Evolutionary conservation across 2,797 vertebrate species (phyloP), one percentile per base, ranked within the genome.

Genomic region (Takifugu rubripes): DNA sequence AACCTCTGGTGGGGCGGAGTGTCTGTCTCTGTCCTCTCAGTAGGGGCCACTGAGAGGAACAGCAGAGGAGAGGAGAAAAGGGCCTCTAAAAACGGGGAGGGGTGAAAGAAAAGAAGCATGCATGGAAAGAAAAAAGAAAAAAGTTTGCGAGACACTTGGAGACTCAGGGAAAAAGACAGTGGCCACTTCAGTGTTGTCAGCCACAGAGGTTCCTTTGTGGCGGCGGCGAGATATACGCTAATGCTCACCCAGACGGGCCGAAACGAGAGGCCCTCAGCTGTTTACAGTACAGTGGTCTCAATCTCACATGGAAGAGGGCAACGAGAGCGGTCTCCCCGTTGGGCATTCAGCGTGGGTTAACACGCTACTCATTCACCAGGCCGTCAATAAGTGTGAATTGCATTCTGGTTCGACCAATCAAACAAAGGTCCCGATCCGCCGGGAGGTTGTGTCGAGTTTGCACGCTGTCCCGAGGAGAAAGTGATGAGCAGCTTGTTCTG

Each of bases 1-100:
- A 88, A 86, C 85, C 82, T 88, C 87, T 86, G 83, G 86, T 83
- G 87, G 83, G 83, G 81, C 69, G 79, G 83, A 88, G 85, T 87
- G 78, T 85, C 82, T 85, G 84, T 88, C 87, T 90, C 87, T 85
- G 80, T 83, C 82, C 84, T 90, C 86, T 87, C 86, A 86, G 89
- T 89, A 83, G 88, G 88, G 88, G 88, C 86, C 87, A 86, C 82
- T 84, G 77, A 84, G 82, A 88, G 88, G 85, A 90, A 87, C 85
- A 82, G 85, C 81, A 77, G 81, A 84, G 77, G 63, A 86, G 78
- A 79, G 79, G 74, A 77, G 68, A 80, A 83, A 80, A 83, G 84
- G 87, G 82, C 84, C 85, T 79, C 84, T 75, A 82, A 89, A 84
- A 85, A 86, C 64, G 56, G 68, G 70, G 78, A 72, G 71, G 85